Percentiles rank a stretch among this genome's conserved stretches.
Conservation (phyloP, 2,888 invertebrate genomes). For the Lepidocyrtinus sp. region DNA sequence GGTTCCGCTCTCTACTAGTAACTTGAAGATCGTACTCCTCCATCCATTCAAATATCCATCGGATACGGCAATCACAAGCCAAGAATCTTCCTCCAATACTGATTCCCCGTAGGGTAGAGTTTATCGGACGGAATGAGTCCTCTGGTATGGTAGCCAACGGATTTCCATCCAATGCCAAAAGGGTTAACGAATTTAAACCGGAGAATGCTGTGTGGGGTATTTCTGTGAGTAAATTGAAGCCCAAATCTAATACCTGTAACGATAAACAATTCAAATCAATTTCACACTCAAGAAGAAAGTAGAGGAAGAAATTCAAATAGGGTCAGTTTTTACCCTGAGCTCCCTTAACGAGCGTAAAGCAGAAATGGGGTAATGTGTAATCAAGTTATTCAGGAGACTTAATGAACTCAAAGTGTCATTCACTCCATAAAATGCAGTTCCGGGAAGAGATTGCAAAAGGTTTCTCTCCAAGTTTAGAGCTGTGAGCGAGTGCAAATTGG, state of each 20-base stretch:
- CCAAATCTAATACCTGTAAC: constrained; percentile 88
- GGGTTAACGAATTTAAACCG: constrained; percentile 54
- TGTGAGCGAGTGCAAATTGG: constrained; percentile 84
- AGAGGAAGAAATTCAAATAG: background rate
- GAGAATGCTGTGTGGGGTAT: constrained; percentile 84
- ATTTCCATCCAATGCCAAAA: constrained; percentile 87
- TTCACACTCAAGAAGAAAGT: background rate
- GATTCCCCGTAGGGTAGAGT: constrained; percentile 86
- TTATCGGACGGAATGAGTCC: constrained; percentile 83
- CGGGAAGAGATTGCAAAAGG: constrained; percentile 83
- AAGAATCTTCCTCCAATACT: constrained; percentile 91
- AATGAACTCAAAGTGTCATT: constrained; percentile 88
- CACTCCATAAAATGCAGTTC: constrained; percentile 85
- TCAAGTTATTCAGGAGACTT: constrained; percentile 89
- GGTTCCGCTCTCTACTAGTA: constrained; percentile 91
- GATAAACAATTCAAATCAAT: constrained; percentile 16
- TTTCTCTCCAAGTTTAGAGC: constrained; percentile 92
- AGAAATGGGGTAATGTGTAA: constrained; percentile 88
- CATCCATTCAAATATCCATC: constrained; percentile 94
- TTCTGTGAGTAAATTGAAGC: constrained; percentile 89
- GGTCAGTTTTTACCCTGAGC: constrained; percentile 76
- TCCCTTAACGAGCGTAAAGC: constrained; percentile 85
- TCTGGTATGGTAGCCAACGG: constrained; percentile 88
- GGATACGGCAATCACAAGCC: constrained; percentile 88
- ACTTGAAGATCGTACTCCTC: constrained; percentile 90